Evolutionary conservation across 2,113 vertebrate species (phyloP).

Genomic region (Aleadryas rufinucha): DNA sequence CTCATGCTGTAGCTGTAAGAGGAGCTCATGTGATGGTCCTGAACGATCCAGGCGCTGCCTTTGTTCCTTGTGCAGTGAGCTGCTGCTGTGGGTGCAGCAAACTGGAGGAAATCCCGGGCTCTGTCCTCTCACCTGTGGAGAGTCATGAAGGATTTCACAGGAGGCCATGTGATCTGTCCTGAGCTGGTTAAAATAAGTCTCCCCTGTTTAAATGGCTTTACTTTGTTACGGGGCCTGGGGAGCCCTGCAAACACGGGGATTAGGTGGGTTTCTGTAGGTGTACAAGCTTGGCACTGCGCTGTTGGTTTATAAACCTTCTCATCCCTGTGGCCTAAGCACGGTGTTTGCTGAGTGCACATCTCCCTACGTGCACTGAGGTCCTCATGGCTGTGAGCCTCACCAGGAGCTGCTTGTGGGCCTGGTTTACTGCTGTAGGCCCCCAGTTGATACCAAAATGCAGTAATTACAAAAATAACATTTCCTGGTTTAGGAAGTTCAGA

Average conservation of each 20-base stretch:
- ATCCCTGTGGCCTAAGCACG: rapidly evolving
- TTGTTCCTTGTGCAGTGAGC: neutral
- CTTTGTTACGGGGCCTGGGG: neutral
- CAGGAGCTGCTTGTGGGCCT: neutral
- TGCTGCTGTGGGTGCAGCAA: neutral
- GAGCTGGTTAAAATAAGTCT: neutral
- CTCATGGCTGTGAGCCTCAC: neutral
- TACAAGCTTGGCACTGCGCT: neutral
- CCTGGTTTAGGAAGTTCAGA: neutral
- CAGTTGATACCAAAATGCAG: neutral
- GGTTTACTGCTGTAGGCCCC: neutral
- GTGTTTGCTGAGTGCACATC: neutral
- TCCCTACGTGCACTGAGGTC: rapidly evolving
- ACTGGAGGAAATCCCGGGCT: neutral
- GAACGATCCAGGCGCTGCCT: neutral
- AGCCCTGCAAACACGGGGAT: neutral
- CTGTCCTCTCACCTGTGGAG: rapidly evolving
- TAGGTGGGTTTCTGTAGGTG: neutral
- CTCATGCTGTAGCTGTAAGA: neutral
- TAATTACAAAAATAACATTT: neutral
- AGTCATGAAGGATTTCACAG: neutral
- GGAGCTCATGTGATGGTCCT: neutral
- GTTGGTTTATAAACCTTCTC: neutral
- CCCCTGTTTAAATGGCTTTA: neutral
- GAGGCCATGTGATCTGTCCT: neutral